Conservation (phyloP, 2,797 vertebrate species). For the Loriculus beryllinus region DNA sequence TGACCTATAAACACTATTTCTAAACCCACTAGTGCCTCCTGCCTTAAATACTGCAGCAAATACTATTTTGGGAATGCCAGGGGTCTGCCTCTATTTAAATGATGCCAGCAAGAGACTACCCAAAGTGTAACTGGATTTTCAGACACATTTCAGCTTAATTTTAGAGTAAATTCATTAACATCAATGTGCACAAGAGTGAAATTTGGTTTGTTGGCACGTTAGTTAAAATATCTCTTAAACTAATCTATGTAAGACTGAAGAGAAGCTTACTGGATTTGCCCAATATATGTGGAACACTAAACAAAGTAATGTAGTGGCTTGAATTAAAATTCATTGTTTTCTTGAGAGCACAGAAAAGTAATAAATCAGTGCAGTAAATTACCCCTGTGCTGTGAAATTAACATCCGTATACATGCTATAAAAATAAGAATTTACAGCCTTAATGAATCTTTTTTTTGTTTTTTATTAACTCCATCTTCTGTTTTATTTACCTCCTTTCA, state of each 20-base stretch:
- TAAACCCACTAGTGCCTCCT: neutral
- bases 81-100: neutral
- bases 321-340: slow-evolving; percentile 68
- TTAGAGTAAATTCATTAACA: neutral
- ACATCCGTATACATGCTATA: slow-evolving; percentile 62
- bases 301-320: neutral
- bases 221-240: neutral
- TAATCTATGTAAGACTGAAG: neutral
- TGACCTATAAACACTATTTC: neutral
- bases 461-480: slow-evolving; percentile 60
- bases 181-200: neutral
- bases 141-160: neutral
- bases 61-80: neutral
- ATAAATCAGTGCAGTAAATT: slow-evolving; percentile 68
- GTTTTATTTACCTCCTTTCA: slow-evolving; percentile 62
- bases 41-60: neutral
- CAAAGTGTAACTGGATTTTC: neutral
- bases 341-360: slow-evolving; percentile 45
- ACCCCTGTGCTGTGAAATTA: slow-evolving; percentile 66
- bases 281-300: neutral
- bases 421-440: slow-evolving; percentile 62
- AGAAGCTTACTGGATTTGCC: neutral
- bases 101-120: neutral
- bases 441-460: slow-evolving; percentile 29
- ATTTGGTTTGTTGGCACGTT: neutral